Conservation (phyloP, 2,113 vertebrate species). For the Pseudorasbora parva region DNA sequence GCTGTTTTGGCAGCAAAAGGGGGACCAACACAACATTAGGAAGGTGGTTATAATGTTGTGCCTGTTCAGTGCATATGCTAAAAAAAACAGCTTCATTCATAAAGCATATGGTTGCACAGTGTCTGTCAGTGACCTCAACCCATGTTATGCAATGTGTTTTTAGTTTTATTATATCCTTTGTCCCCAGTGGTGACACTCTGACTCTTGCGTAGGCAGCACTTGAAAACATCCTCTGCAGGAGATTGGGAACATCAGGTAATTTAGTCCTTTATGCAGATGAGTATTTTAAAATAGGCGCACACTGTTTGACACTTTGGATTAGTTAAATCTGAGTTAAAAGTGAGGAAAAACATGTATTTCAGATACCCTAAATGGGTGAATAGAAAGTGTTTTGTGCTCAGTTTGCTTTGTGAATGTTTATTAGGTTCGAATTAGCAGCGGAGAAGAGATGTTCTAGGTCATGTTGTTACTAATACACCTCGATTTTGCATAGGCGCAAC, state of each 20-base stretch:
- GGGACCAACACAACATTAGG: no score
- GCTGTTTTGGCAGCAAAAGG: no score
- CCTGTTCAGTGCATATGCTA: no score
- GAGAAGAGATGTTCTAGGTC: slow-evolving; percentile 2
- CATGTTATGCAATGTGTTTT: slow-evolving; percentile 50
- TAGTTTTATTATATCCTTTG: slow-evolving; percentile 20
- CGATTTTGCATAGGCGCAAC: neutral
- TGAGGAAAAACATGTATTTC: slow-evolving; percentile 6
- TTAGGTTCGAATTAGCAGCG: slow-evolving; percentile 2
- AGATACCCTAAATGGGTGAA: slow-evolving; percentile 7
- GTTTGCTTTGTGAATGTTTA: slow-evolving; percentile 1
- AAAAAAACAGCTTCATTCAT: slow-evolving; percentile 20
- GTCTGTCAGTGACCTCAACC: slow-evolving; percentile 27
- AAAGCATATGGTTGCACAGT: neutral
- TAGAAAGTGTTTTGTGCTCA: neutral
- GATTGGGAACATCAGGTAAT: slow-evolving; percentile 48
- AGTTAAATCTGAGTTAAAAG: neutral
- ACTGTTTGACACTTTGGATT: slow-evolving; percentile 9
- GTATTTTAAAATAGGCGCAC: slow-evolving; percentile 30
- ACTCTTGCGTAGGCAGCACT: slow-evolving; percentile 4
- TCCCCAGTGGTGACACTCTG: neutral
- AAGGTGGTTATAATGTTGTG: no score
- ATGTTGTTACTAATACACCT: neutral
- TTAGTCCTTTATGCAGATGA: slow-evolving; percentile 40
- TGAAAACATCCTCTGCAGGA: slow-evolving; percentile 37